phyloP scores from a whole-genome alignment of 2,888 invertebrate species.

The Globia sparganii region DNA sequence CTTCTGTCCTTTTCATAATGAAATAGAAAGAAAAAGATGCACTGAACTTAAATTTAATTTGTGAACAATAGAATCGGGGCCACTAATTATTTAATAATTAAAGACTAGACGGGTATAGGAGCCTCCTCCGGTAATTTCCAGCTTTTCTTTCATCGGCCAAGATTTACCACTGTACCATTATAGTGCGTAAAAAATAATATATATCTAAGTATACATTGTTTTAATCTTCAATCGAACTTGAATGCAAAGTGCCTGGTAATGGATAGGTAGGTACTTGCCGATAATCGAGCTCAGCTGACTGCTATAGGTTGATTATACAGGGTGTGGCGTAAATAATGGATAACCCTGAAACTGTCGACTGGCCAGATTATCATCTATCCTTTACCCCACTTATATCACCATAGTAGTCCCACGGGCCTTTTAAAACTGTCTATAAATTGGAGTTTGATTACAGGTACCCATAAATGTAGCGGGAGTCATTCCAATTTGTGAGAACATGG shows the following conservation, averaged over 20 bases:
- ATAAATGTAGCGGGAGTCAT: conserved; percentile 91
- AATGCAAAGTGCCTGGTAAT: not conserved
- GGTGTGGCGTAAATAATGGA: no score
- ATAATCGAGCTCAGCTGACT: not conserved
- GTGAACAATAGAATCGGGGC: no score
- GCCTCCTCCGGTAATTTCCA: not conserved
- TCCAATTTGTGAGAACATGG: conserved; percentile 95
- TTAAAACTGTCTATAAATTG: not conserved
- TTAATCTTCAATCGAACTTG: not conserved
- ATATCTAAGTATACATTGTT: not conserved
- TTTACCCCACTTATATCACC: no score
- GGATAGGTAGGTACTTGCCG: not conserved
- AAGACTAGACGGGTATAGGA: not conserved
- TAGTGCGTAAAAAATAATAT: not conserved
- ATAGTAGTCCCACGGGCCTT: not conserved
- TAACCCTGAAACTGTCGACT: no score
- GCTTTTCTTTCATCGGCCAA: not conserved
- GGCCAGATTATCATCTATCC: no score
- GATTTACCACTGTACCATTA: not conserved
- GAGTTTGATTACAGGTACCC: conserved; percentile 71
- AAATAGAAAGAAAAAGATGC: no score
- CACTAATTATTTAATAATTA: not conserved
- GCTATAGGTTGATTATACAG: not conserved
- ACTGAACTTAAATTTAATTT: no score
- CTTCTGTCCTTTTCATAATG: no score